phyloP scores from a whole-genome alignment of 2,888 invertebrate genomes.

The Drymonia ruficornis region DNA sequence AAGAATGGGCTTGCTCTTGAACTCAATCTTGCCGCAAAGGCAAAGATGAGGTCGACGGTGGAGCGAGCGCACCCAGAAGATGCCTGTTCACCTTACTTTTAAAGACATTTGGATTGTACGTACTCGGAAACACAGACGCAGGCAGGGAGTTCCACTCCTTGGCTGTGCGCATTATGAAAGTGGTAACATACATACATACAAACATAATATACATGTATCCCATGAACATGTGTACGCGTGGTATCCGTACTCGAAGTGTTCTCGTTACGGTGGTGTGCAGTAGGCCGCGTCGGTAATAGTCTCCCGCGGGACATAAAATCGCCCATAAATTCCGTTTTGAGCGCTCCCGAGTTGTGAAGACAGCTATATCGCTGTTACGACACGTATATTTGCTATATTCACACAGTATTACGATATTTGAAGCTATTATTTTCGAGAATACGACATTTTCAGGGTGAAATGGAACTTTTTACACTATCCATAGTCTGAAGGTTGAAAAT shows the following conservation, averaged over 20 bases:
- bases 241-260: slow-evolving; percentile 26
- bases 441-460: neutral
- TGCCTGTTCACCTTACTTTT: too few species aligned
- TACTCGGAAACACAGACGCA: too few species aligned
- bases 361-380: slow-evolving; percentile 43
- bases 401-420: slow-evolving; percentile 8
- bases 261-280: slow-evolving; percentile 39
- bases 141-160: too few species aligned
- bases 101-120: too few species aligned
- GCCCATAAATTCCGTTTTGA: slow-evolving; percentile 72
- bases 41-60: too few species aligned
- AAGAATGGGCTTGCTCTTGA: too few species aligned
- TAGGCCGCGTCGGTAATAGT: slow-evolving; percentile 56
- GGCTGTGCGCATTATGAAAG: too few species aligned
- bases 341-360: slow-evolving; percentile 37
- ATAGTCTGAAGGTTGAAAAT: too few species aligned
- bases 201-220: neutral
- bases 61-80: too few species aligned
- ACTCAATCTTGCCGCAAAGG: too few species aligned
- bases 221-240: neutral
- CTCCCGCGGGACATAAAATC: slow-evolving; percentile 70
- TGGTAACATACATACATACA: too few species aligned
- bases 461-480: too few species aligned
- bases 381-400: slow-evolving; percentile 36
- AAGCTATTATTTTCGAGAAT: neutral